Evolutionary conservation across 1,140 invertebrate species (phyloP).

Genomic region (Amyelois transitella): DNA sequence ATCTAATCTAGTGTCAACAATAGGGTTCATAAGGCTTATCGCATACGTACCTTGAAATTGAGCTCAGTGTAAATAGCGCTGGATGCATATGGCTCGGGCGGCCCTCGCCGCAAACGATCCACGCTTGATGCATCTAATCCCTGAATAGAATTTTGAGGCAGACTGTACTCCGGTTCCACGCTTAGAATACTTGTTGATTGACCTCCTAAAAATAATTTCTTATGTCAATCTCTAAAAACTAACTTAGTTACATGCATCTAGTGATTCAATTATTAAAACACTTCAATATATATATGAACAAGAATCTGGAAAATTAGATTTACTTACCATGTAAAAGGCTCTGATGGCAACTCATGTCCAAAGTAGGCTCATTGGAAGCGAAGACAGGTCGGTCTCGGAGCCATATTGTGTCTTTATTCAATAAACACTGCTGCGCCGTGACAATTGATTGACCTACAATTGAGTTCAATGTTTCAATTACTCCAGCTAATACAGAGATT

Average conservation of each 20-base stretch:
- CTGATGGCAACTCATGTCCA: constrained; percentile 61
- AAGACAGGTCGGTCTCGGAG: constrained; percentile 61
- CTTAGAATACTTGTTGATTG: constrained; percentile 62
- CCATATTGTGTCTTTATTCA: constrained; percentile 71
- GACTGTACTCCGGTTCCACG: constrained; percentile 62
- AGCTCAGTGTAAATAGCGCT: constrained; percentile 71
- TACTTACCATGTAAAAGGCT: constrained; percentile 57
- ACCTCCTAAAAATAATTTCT: constrained; percentile 30
- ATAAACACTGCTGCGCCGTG: constrained; percentile 61
- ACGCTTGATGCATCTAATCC: constrained; percentile 60
- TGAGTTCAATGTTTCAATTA: constrained; percentile 46
- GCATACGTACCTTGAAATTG: constrained; percentile 55
- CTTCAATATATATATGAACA: no score
- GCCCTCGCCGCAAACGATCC: constrained; percentile 56
- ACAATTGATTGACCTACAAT: constrained; percentile 67
- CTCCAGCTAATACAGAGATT: constrained; percentile 1
- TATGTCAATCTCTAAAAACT: not conserved
- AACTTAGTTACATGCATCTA: no score
- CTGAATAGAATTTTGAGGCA: constrained; percentile 66
- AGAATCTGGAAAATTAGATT: not conserved
- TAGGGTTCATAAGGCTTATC: constrained; percentile 48
- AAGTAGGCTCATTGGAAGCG: constrained; percentile 40
- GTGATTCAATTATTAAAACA: no score
- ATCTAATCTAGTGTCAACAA: constrained; percentile 50
- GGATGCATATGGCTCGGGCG: constrained; percentile 65